Percentiles rank a stretch among this genome's conserved stretches.
Conservation (phyloP, 2,888 invertebrate genomes). For the Rugalucina vietnamica region DNA sequence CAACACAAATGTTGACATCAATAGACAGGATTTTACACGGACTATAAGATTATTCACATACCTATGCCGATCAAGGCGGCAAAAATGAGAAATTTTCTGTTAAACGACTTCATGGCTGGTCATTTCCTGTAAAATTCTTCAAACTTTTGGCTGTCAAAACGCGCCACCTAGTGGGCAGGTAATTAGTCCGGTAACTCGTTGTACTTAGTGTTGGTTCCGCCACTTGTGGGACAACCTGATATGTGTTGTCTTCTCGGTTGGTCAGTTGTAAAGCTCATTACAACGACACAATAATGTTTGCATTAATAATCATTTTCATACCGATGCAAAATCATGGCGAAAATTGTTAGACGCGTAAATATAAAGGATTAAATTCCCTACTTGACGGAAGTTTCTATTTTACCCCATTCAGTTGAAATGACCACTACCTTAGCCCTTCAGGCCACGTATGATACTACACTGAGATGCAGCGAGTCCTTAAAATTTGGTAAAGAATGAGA, state of each 20-base stretch:
- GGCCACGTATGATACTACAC: no score
- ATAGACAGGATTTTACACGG: no score
- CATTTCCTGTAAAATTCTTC: slow-evolving; percentile 1
- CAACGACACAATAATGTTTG: background rate
- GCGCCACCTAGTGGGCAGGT: background rate
- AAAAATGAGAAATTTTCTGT: background rate
- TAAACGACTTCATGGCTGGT: background rate
- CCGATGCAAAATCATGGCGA: no score
- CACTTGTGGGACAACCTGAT: background rate
- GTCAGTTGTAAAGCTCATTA: background rate
- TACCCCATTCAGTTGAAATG: no score
- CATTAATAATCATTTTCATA: background rate
- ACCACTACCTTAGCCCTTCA: no score
- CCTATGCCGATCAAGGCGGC: background rate
- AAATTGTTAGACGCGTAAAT: no score
- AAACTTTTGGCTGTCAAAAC: background rate
- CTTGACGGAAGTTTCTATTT: no score
- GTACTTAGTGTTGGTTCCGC: background rate
- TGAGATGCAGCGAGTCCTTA: no score
- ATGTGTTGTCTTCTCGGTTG: background rate
- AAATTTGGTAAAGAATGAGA: no score
- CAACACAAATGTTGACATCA: no score
- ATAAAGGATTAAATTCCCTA: no score
- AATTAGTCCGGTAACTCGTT: background rate
- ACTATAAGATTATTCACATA: no score